These are phyloP conservation scores for Chloroceryle inda DNA, from an alignment of 2,797 vertebrate genomes.

Conservation along the genomic window DNA sequence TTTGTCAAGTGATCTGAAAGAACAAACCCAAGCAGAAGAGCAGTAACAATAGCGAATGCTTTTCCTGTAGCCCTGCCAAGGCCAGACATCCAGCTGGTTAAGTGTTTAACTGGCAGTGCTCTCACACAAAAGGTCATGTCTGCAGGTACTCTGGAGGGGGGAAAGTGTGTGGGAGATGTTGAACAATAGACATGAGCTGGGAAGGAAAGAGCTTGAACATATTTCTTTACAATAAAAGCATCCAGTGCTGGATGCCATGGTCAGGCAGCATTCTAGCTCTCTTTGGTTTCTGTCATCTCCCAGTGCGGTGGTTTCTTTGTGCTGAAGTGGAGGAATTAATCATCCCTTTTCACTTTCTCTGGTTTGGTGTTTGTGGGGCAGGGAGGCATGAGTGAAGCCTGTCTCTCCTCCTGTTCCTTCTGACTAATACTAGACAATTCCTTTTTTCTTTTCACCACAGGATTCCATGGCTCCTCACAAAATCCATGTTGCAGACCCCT, in stretches of 20 bases:
- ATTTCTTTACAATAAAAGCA: neutral
- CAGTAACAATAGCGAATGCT: slow-evolving; percentile 28
- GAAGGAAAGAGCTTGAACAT: neutral
- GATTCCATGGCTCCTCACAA: neutral
- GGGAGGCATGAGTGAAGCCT: neutral
- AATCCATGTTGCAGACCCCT: neutral
- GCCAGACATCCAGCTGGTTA: slow-evolving; percentile 17
- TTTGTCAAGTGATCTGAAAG: slow-evolving; percentile 1
- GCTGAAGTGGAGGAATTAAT: neutral
- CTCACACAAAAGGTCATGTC: neutral
- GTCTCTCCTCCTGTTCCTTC: neutral
- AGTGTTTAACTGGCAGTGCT: slow-evolving; percentile 6
- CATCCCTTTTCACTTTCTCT: neutral
- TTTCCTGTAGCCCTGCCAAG: slow-evolving; percentile 42
- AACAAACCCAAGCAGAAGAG: neutral
- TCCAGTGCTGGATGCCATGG: neutral
- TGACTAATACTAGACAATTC: neutral
- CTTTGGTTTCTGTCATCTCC: neutral
- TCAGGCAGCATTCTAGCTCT: neutral
- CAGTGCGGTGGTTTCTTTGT: neutral
- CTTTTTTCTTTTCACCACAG: neutral
- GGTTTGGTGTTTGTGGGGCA: neutral
- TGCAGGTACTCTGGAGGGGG: neutral
- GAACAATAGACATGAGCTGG: neutral
- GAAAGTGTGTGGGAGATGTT: neutral